These are phyloP conservation scores for Numenius arquata DNA, from an alignment of 2,113 vertebrate genomes.

Conservation along the genomic window DNA sequence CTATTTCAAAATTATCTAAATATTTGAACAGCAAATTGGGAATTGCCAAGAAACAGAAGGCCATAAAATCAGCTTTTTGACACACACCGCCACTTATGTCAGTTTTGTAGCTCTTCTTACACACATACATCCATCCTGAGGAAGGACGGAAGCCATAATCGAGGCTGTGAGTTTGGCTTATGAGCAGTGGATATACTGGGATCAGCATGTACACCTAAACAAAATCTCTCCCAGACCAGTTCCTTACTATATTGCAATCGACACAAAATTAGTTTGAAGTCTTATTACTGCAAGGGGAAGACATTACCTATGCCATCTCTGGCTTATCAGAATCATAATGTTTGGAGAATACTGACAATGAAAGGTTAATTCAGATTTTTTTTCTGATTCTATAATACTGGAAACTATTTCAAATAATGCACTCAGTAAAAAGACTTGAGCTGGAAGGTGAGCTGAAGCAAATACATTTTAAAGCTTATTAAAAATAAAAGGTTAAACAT, in stretches of 20 bases:
- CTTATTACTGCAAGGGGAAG: not conserved
- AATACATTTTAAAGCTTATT: not conserved
- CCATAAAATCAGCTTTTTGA: accelerated
- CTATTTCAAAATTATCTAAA: not conserved
- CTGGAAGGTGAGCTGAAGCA: not conserved
- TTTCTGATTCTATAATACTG: not conserved
- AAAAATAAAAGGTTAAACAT: not conserved
- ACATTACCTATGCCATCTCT: not conserved
- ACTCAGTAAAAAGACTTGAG: not conserved
- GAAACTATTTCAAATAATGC: not conserved
- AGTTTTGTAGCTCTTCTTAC: not conserved
- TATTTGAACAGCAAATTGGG: not conserved
- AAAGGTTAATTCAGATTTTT: not conserved
- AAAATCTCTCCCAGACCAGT: not conserved
- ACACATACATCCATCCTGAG: not conserved
- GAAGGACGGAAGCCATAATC: not conserved
- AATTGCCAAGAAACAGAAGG: not conserved
- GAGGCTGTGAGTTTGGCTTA: not conserved
- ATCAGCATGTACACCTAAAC: not conserved
- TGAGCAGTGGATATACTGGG: too few species aligned
- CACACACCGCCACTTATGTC: accelerated
- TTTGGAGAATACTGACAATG: not conserved
- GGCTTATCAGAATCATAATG: not conserved
- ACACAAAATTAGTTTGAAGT: not conserved
- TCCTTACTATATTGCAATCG: not conserved